phyloP scores from a whole-genome alignment of 2,888 invertebrate genomes.

The Synergus laeviventris region DNA sequence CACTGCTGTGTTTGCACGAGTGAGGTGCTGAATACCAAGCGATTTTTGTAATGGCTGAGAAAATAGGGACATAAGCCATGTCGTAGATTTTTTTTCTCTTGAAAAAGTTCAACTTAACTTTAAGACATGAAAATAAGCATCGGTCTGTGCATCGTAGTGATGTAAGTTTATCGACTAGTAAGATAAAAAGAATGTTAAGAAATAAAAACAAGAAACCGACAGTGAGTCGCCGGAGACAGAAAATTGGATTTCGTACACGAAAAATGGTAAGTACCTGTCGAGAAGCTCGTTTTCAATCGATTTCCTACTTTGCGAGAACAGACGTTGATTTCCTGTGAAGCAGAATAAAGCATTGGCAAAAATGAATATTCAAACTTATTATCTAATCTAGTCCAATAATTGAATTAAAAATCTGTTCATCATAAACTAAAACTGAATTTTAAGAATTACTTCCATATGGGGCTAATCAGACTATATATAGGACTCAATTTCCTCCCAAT shows the following conservation, averaged over 20 bases:
- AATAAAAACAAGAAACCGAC: constrained; percentile 41
- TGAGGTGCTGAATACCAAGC: neutral
- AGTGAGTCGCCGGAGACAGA: constrained; percentile 53
- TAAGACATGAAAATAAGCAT: neutral
- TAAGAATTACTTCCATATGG: neutral
- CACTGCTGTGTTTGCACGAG: constrained; percentile 1
- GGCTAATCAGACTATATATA: neutral
- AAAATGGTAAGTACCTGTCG: constrained; percentile 51
- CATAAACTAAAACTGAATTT: neutral
- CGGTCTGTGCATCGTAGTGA: neutral
- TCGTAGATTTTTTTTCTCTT: neutral
- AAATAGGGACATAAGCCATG: neutral
- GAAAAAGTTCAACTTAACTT: neutral
- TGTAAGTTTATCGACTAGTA: constrained; percentile 22
- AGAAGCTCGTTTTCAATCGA: constrained; percentile 47
- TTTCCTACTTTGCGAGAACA: constrained; percentile 16
- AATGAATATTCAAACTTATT: neutral
- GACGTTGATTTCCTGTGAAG: constrained; percentile 22
- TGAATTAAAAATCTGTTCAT: neutral
- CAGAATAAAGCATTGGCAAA: neutral
- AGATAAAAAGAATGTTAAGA: constrained; percentile 27
- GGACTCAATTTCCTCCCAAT: neutral
- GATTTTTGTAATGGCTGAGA: neutral
- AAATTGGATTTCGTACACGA: constrained; percentile 66
- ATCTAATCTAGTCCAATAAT: too few species aligned